These are phyloP conservation scores for Melieria picta DNA, from an alignment of 2,888 invertebrate genomes.

Conservation along the genomic window DNA sequence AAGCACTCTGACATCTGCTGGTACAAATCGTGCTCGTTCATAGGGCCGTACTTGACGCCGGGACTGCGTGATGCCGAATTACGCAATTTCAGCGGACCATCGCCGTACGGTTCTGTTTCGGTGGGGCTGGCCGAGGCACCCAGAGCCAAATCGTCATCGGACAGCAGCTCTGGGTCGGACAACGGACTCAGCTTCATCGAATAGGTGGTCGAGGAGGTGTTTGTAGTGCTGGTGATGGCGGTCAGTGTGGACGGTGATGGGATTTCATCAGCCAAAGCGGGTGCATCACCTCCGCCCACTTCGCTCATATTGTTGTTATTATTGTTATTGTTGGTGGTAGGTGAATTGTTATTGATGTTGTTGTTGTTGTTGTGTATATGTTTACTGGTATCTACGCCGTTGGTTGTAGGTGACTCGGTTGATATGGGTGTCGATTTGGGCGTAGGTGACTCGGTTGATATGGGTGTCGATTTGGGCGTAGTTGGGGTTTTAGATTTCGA, in stretches of 20 bases:
- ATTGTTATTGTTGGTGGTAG: not conserved
- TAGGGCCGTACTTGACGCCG: constrained; percentile 34
- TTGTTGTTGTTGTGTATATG: constrained; percentile 25
- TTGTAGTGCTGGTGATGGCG: constrained; percentile 42
- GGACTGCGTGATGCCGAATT: constrained; percentile 36
- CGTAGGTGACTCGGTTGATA: constrained; percentile 5
- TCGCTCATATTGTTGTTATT: constrained; percentile 6
- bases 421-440: constrained; percentile 13
- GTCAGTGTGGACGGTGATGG: constrained; percentile 32
- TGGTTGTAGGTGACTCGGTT: constrained; percentile 9
- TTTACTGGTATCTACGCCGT: constrained; percentile 13
- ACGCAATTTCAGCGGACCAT: constrained; percentile 41
- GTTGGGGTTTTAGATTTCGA: constrained; percentile 16
- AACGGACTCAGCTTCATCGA: constrained; percentile 59
- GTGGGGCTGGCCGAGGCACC: constrained; percentile 67
- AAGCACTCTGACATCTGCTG: not conserved
- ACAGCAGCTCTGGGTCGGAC: constrained; percentile 58
- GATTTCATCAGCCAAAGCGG: constrained; percentile 18
- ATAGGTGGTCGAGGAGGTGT: constrained; percentile 46
- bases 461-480: constrained; percentile 17
- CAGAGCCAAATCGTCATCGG: constrained; percentile 64
- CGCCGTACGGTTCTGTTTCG: constrained; percentile 51
- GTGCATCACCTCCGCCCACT: constrained; percentile 2
- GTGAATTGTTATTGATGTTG: constrained; percentile 31
- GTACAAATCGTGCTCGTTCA: constrained; percentile 38